Conservation (phyloP, 2,888 invertebrate species). For the Trichogramma dendrolimi region DNA sequence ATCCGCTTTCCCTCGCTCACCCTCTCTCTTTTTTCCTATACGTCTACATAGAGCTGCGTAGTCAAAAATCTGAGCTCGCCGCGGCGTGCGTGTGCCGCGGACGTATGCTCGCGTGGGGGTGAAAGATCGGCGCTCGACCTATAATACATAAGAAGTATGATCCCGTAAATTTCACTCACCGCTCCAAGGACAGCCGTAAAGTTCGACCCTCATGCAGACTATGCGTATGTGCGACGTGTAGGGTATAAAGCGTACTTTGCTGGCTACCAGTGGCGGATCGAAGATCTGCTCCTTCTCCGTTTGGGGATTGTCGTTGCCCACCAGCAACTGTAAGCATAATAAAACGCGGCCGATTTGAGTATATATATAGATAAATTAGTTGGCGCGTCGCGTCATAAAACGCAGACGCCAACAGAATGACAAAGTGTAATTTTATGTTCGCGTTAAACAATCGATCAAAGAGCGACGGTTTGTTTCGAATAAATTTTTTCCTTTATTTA, state of each 20-base stretch:
- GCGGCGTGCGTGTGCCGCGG: background rate
- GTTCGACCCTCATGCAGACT: conserved; percentile 77
- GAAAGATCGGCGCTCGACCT: conserved; percentile 3
- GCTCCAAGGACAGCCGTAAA: conserved; percentile 74
- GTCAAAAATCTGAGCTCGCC: conserved; percentile 11
- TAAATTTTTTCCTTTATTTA: too few relatives aligned
- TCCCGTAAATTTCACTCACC: conserved; percentile 59
- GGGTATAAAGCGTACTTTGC: conserved; percentile 74
- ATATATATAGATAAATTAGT: background rate
- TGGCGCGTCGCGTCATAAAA: background rate
- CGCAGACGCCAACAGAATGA: too few relatives aligned
- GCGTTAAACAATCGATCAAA: too few relatives aligned
- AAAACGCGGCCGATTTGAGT: conserved; percentile 6
- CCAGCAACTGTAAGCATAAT: conserved; percentile 62
- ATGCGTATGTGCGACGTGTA: conserved; percentile 73
- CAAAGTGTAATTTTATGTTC: too few relatives aligned
- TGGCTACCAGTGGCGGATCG: conserved; percentile 72
- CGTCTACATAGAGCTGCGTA: too few relatives aligned
- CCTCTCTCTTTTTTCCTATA: too few relatives aligned
- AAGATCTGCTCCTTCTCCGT: conserved; percentile 69
- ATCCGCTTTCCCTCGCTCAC: too few relatives aligned
- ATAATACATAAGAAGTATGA: conserved; percentile 14
- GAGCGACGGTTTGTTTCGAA: too few relatives aligned
- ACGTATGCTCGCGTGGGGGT: background rate
- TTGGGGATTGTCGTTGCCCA: conserved; percentile 76